Evolutionary conservation across 2,113 vertebrate species (phyloP).

Genomic region (Pseudorhombus dupliciocellatus): DNA sequence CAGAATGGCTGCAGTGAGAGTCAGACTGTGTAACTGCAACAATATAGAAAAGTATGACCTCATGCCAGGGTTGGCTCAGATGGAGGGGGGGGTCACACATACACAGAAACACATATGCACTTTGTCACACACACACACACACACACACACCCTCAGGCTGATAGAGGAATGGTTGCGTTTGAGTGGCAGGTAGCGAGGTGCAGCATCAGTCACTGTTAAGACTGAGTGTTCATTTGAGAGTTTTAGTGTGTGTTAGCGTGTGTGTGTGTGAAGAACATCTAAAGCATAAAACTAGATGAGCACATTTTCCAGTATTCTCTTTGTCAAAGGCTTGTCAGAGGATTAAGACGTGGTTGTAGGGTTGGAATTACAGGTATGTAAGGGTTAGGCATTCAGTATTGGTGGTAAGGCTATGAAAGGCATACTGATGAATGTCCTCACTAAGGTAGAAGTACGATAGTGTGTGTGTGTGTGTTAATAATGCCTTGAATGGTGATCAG

Average conservation of each 20-base stretch:
- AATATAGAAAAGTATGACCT: conserved; percentile 25
- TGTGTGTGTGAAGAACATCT: conserved; percentile 3
- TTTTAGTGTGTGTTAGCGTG: conserved; percentile 10
- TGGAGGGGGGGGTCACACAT: conserved; percentile 23
- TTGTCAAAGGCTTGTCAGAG: too few relatives aligned
- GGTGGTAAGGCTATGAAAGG: too few relatives aligned
- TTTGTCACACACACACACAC: conserved; percentile 20
- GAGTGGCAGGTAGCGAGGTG: conserved; percentile 61
- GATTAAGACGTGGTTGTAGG: too few relatives aligned
- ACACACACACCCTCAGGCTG: conserved; percentile 38
- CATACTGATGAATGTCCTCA: too few relatives aligned
- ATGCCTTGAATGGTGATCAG: conserved; percentile 33
- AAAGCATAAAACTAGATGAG: too few relatives aligned
- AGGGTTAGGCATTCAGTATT: too few relatives aligned
- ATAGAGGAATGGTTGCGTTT: conserved; percentile 43
- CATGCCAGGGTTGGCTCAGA: background rate
- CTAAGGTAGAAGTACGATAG: background rate
- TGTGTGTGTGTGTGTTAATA: conserved; percentile 17
- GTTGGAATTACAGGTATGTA: too few relatives aligned
- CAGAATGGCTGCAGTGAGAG: conserved; percentile 10
- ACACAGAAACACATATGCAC: conserved; percentile 17
- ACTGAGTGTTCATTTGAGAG: conserved; percentile 32
- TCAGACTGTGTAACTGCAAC: conserved; percentile 12
- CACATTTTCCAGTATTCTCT: too few relatives aligned
- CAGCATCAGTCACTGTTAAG: conserved; percentile 54